phyloP scores from a whole-genome alignment of 1,140 invertebrate genomes.

The Leptopilina boulardi region DNA sequence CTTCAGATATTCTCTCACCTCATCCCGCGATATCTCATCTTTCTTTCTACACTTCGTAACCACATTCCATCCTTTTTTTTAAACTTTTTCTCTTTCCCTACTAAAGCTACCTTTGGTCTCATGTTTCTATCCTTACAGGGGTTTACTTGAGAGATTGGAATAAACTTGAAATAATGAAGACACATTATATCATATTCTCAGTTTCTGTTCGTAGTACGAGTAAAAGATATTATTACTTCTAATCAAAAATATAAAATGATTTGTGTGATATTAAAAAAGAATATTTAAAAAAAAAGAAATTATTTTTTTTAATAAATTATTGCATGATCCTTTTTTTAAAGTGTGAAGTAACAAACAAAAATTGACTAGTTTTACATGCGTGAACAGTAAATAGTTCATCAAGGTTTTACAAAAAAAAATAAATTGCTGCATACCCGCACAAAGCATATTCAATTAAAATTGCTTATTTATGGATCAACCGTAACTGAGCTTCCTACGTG shows the following conservation, averaged over 20 bases:
- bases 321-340: too few relatives aligned
- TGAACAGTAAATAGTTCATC: neutral
- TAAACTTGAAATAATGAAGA: slow-evolving; percentile 28
- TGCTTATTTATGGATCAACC: slow-evolving; percentile 2
- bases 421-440: neutral
- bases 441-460: slow-evolving; percentile 24
- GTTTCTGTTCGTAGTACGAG: neutral
- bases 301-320: neutral
- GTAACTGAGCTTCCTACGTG: slow-evolving; percentile 12
- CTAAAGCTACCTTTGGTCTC: neutral
- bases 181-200: neutral
- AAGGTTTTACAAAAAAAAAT: neutral
- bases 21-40: slow-evolving; percentile 15
- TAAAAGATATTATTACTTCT: neutral
- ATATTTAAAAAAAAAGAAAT: neutral
- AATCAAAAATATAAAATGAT: neutral
- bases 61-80: slow-evolving; percentile 3
- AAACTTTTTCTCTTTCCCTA: neutral
- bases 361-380: neutral
- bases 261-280: neutral
- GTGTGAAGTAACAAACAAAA: neutral
- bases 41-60: slow-evolving; percentile 18
- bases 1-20: slow-evolving; percentile 12
- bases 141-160: neutral
- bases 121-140: slow-evolving; percentile 2